Base-by-base conservation (phyloP, 2,797 vertebrate species). In the Scolopax rusticola region DNA sequence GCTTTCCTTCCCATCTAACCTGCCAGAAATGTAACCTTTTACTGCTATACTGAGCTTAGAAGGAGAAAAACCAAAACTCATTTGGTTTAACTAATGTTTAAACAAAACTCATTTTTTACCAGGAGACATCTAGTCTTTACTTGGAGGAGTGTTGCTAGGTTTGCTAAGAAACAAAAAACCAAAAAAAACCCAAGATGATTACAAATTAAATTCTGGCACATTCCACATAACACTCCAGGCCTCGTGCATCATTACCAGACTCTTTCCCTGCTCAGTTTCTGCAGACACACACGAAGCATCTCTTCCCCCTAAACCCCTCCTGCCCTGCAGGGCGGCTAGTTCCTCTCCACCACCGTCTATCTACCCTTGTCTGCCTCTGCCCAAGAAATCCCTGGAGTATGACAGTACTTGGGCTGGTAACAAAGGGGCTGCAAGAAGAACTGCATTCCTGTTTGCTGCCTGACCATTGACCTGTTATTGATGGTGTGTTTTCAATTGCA, bases 211-310 rank as follows among this genome's bases (percentile, higher is more conserved):
- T 60, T 51, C 67, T 1, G 13, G 17, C 3, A 6, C 10, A 6
- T 30, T 14, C 8, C 23, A n/a, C 9, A 40, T 8, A 33, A 8
- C 13, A 13, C 3, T 45, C 7, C 16, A 36, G 16, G 13, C 7
- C 24, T 20, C 9, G 15, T 25, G 18, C 12, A 4, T 12, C 9
- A 8, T 11, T 43, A 33, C 20, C 40, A 60, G 30, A 24, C 28
- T 4, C 0, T 45, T 91, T 74, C 21, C 23, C 4, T 47, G 33
- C 10, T 19, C 24, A 3, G 7, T 56, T 71, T 74, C 40, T 21
- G 33, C 7, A 12, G 15, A 4, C 32, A 15, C 0, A 0, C 4
- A 8, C 0, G 1, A 20, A 68, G 2, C 1, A 0, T 1, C 23
- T 33, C 32, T 41, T 65, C 12, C 17, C 16, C 15, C 9, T 8